Evolutionary conservation across 2,888 invertebrate genomes (phyloP), one percentile per base, ranked within the genome.

Genomic region (Chelonus formosanus): DNA sequence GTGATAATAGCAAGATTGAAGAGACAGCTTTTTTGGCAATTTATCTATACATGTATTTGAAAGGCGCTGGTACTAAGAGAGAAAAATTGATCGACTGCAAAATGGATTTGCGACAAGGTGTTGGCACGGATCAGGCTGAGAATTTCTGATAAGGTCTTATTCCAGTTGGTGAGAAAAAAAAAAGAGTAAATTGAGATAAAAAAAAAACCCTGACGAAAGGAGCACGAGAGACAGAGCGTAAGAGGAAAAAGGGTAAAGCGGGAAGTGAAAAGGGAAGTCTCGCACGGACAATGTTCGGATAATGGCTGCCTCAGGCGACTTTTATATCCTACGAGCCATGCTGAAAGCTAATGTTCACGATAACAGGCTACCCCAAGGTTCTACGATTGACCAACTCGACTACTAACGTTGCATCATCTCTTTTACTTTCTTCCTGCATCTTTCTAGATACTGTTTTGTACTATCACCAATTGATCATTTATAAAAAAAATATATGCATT

Each of bases 81-180:
- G 35, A 56, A 56, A 58, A 43, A 36, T 45, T 44, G 5, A 52
- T 72, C 74, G 75, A 76, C 75, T 77, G 75, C 76, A 76, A 78
- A 81, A 80, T 81, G 80, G 81, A 82, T 82, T 82, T 81, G 80
- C 79, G 80, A 82, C 82, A 81, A 80, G 80, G 79, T 80, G 80
- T 80, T 76, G 76, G 69, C 72, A 70, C 72, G 73, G 71, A 67
- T 66, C 77, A 76, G 73, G 71, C 74, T 71, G 71, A 74, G 82
- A 82, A 82, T 82, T 80, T 77, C 48, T 77, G 80, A 82, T 81
- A 79, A 82, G 80, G 76, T 59, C 44, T 57, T 57, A 58, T 36
- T 45, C 52, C 47, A 52, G 48, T 59, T 31, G 57, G 59, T 59
- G 55, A 64, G 57, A 62, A 52, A 62, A 70, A 50, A 54, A 59